These are phyloP conservation scores for Marronus borbonicus DNA, from an alignment of 2,888 invertebrate genomes.

Conservation along the genomic window DNA sequence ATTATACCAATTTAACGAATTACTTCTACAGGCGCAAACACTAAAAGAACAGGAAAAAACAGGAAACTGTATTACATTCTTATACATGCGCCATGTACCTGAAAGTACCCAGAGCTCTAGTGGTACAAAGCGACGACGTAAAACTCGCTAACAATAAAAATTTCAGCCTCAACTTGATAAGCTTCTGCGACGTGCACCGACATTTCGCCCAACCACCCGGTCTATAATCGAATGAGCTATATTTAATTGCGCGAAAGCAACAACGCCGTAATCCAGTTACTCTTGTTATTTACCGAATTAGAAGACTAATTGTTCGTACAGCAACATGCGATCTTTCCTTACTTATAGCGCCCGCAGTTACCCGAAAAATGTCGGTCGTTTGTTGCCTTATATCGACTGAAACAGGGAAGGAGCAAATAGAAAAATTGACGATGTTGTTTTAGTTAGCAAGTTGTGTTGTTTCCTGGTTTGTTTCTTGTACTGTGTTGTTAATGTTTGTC, in stretches of 20 bases:
- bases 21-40: no score
- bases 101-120: no score
- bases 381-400: no score
- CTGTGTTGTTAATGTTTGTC: no score
- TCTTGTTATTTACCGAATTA: slow-evolving; percentile 14
- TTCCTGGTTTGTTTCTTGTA: no score
- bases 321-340: not conserved
- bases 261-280: slow-evolving; percentile 9
- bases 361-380: not conserved
- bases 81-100: no score
- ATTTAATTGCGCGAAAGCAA: slow-evolving; percentile 13
- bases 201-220: not conserved
- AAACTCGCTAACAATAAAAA: not conserved
- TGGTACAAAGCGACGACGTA: not conserved
- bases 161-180: not conserved
- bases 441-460: no score
- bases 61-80: not conserved
- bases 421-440: no score
- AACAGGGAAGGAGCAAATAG: no score
- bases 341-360: not conserved
- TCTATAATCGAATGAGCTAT: slow-evolving; percentile 22
- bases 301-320: slow-evolving; percentile 2
- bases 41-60: no score
- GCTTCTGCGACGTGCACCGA: not conserved
- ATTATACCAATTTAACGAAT: no score